A percentile compares a stretch with the other conserved stretches of the same genome.
phyloP scores from a whole-genome alignment of 2,113 vertebrate species.

The Poecilia latipinna region DNA sequence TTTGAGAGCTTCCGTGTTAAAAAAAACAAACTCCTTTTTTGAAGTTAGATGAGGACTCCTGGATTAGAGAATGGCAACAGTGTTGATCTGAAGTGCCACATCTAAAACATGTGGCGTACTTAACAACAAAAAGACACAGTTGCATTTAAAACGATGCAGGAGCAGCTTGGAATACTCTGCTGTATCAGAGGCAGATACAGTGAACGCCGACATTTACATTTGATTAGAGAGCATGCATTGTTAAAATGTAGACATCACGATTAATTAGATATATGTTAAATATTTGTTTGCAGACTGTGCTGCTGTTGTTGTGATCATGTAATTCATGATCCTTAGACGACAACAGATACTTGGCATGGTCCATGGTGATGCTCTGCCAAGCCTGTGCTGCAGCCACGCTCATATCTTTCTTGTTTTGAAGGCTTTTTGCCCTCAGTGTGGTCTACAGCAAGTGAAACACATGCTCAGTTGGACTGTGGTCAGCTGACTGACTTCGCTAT shows the following conservation, averaged over 20 bases:
- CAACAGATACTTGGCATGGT: slow-evolving; percentile 56
- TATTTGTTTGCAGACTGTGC: slow-evolving; percentile 16
- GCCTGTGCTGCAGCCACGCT: slow-evolving; percentile 52
- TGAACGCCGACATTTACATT: slow-evolving; percentile 3
- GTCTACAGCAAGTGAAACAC: slow-evolving; percentile 51
- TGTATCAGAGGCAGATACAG: slow-evolving; percentile 20
- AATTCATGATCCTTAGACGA: slow-evolving; percentile 36
- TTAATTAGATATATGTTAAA: background rate
- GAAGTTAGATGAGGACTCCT: slow-evolving; percentile 52
- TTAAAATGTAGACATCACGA: slow-evolving; percentile 16
- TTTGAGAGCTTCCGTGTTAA: slow-evolving; percentile 30
- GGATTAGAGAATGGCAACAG: slow-evolving; percentile 45
- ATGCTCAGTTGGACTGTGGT: slow-evolving; percentile 57
- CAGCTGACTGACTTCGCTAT: slow-evolving; percentile 42
- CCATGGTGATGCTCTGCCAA: slow-evolving; percentile 51
- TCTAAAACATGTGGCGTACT: slow-evolving; percentile 55
- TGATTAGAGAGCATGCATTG: background rate
- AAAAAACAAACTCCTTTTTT: slow-evolving; percentile 23
- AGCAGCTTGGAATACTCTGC: slow-evolving; percentile 33
- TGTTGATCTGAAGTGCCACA: slow-evolving; percentile 42
- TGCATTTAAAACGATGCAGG: slow-evolving; percentile 7
- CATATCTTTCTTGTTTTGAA: slow-evolving; percentile 55
- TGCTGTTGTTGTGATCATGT: slow-evolving; percentile 25
- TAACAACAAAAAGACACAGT: slow-evolving; percentile 18
- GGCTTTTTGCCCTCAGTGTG: slow-evolving; percentile 52